Evolutionary conservation across 2,113 vertebrate species (phyloP), one percentile per base, ranked within the genome.

Genomic region (Apteryx owenii): DNA sequence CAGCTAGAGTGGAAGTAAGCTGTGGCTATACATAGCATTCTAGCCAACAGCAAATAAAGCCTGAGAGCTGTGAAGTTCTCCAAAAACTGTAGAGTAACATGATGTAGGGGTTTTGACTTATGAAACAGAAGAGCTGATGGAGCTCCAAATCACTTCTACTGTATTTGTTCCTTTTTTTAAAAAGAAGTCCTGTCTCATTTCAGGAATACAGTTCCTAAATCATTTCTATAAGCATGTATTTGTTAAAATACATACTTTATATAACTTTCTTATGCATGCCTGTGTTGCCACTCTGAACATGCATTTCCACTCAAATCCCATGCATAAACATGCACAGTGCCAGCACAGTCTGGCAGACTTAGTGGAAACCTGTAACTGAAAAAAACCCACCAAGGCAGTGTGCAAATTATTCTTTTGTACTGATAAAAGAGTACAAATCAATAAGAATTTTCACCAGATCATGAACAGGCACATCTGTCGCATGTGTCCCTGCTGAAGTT

Each of bases 291-390:
- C 9, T 50, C 40, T 23, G 31, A 78, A 86, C 4, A 88, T 71
- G 72, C 80, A 48, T 36, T 81, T 97, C 54, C 64, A 86, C 21
- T 65, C 48, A 46, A 83, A 76, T 58, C 15, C 80, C 40, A 80
- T 92, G 84, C 71, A 87, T 85, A 92, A 95, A 84, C 23, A 92
- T 28, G 33, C 31, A 66, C 15, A 79, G 29, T 62, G 73, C 72
- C 22, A 51, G n/a, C 3, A 1, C 38, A 81, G 65, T 69, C 61
- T 89, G 58, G 44, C 87, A 92, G 51, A 79, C 73, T 79, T 85
- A 87, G 61, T 79, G 36, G 86, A 87, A 95, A 90, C 48, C 33
- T 90, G 81, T 40, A 93, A 90, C 73, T 85, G 75, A 38, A 90
- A 79, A 89, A 86, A 19, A 81, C 88, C 88, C 88, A 90, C 38